Conservation (phyloP, 2,888 invertebrate species). For the Axea sp. region DNA sequence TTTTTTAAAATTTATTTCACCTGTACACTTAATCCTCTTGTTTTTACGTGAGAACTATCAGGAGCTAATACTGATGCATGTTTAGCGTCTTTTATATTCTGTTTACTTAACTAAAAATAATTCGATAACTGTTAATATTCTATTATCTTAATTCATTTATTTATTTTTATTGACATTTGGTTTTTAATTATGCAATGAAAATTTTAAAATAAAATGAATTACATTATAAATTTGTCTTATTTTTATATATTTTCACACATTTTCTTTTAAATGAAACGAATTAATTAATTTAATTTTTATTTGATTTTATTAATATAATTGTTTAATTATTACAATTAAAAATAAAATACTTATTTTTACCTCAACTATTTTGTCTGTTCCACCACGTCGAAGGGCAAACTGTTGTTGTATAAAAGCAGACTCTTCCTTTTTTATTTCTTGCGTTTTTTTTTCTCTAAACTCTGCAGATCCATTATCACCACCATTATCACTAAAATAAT, state of each 20-base stretch:
- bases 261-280: too few species aligned
- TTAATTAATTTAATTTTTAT: too few species aligned
- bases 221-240: too few species aligned
- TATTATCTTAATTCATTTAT: too few species aligned
- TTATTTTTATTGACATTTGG: background rate
- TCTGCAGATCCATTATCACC: conserved; percentile 62
- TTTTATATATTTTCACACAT: too few species aligned
- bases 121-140: too few species aligned
- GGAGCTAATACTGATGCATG: conserved; percentile 87
- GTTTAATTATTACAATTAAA: too few species aligned
- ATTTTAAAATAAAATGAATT: too few species aligned
- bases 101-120: conserved; percentile 68
- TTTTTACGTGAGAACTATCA: conserved; percentile 87
- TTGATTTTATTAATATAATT: too few species aligned
- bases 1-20: conserved; percentile 66
- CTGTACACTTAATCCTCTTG: conserved; percentile 86
- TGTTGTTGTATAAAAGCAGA: conserved; percentile 88
- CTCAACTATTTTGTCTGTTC: conserved; percentile 53
- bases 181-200: too few species aligned
- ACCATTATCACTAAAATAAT: conserved; percentile 23
- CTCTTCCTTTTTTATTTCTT: conserved; percentile 82
- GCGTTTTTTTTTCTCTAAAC: conserved; percentile 80
- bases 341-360: conserved; percentile 1
- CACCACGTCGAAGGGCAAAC: conserved; percentile 84
- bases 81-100: conserved; percentile 83